A percentile compares a stretch with the other conserved stretches of the same genome.
Conservation (phyloP, 2,113 vertebrate genomes). For the Potamarius usumacintae region DNA sequence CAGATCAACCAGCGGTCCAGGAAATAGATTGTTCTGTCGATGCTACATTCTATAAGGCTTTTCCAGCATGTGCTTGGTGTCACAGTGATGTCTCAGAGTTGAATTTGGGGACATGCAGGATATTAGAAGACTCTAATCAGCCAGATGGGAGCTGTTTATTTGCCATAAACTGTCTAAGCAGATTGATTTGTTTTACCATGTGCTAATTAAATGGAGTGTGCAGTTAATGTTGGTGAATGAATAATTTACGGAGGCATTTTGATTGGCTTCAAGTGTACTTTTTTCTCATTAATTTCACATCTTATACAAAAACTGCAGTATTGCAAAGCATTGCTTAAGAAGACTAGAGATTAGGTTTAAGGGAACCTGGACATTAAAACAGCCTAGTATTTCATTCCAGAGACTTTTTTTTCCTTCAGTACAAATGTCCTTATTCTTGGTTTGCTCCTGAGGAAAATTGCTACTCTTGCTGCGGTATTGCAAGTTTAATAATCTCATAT, state of each 20-base stretch:
- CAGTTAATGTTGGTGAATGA: neutral
- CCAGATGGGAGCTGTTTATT: neutral
- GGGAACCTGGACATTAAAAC: neutral
- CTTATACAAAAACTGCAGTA: neutral
- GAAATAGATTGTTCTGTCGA: neutral
- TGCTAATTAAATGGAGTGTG: neutral
- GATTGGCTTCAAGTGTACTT: neutral
- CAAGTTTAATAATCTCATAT: constrained; percentile 9
- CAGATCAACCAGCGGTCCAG: neutral
- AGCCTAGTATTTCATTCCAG: neutral
- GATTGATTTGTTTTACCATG: constrained; percentile 2
- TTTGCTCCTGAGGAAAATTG: neutral
- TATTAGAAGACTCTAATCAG: neutral
- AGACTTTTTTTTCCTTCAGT: neutral
- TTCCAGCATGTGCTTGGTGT: neutral
- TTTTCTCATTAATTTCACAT: neutral
- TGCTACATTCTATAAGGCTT: neutral
- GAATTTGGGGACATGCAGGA: neutral
- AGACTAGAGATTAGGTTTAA: neutral
- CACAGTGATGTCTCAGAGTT: neutral
- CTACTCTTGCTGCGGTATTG: neutral
- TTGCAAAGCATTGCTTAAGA: neutral
- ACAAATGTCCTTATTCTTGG: neutral
- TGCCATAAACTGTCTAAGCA: neutral
- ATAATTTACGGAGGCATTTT: neutral